phyloP scores from a whole-genome alignment of 2,113 vertebrate genomes.

The Strigops habroptila region DNA sequence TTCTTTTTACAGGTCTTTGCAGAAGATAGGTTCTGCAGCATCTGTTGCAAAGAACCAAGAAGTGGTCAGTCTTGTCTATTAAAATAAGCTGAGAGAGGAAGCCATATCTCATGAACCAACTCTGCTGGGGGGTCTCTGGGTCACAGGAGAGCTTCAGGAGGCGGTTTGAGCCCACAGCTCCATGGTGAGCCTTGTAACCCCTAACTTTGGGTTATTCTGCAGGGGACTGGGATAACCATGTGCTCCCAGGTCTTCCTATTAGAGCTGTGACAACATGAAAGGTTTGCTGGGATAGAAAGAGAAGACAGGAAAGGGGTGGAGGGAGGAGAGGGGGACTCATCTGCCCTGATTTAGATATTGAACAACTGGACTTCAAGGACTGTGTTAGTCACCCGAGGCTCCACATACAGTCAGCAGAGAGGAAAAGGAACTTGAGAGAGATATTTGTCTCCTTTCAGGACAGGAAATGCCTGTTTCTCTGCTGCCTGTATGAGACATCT shows the following conservation, averaged over 20 bases:
- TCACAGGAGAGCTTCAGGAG: neutral
- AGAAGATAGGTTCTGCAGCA: neutral
- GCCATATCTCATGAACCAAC: neutral
- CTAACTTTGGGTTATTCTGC: neutral
- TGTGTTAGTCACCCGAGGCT: neutral
- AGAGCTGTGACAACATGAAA: neutral
- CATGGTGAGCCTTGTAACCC: neutral
- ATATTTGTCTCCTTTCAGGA: neutral
- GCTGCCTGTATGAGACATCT: neutral
- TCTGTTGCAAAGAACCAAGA: neutral
- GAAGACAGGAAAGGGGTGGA: neutral
- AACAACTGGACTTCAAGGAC: conserved; percentile 43
- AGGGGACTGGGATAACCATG: neutral
- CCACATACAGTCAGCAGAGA: neutral
- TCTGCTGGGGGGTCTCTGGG: neutral
- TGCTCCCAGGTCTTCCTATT: neutral
- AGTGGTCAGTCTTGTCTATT: neutral
- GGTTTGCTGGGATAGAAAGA: neutral
- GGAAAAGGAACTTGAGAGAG: neutral
- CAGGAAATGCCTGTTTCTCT: conserved; percentile 39
- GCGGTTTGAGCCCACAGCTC: neutral
- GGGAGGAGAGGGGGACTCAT: neutral
- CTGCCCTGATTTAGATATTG: neutral
- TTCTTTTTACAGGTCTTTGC: neutral
- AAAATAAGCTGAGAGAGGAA: neutral